A percentile compares a stretch with the other conserved stretches of the same genome.
Evolutionary conservation across 1,140 invertebrate genomes (phyloP).

Genomic region (Drosophila littoralis): DNA sequence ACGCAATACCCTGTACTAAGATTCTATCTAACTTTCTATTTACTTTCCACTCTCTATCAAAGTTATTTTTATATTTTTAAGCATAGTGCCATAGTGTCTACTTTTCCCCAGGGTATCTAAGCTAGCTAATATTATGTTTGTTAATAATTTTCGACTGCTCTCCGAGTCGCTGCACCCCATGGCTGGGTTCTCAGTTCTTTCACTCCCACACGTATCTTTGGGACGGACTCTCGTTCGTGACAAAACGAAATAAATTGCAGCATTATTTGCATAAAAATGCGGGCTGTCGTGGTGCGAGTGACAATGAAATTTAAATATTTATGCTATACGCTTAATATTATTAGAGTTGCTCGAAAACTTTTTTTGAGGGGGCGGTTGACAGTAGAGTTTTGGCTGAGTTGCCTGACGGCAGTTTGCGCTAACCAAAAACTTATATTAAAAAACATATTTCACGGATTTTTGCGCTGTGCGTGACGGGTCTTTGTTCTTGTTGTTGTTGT

Average conservation of each 20-base stretch:
- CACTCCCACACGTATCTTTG: constrained; percentile 36
- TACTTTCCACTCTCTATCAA: neutral
- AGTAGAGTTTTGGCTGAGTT: constrained; percentile 14
- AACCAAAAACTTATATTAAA: constrained; percentile 73
- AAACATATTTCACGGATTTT: constrained; percentile 77
- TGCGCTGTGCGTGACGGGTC: constrained; percentile 56
- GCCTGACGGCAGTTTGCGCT: constrained; percentile 28
- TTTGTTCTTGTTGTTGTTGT: constrained; percentile 31
- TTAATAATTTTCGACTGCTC: constrained; percentile 71
- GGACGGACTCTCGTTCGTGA: constrained; percentile 54
- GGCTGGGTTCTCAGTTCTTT: constrained; percentile 2
- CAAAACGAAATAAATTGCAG: constrained; percentile 79
- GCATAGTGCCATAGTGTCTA: too few relatives aligned
- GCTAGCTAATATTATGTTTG: constrained; percentile 66
- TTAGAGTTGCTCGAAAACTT: constrained; percentile 68
- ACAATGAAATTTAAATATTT: constrained; percentile 84
- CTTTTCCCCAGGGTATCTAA: constrained; percentile 39
- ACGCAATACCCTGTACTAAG: too few relatives aligned
- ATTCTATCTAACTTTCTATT: neutral
- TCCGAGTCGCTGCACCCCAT: constrained; percentile 31
- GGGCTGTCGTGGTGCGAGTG: constrained; percentile 66
- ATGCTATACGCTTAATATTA: constrained; percentile 83
- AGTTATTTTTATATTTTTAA: neutral
- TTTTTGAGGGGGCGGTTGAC: constrained; percentile 9
- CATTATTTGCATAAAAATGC: constrained; percentile 79